phyloP scores from a whole-genome alignment of 2,113 vertebrate species.

The Cairina moschata region DNA sequence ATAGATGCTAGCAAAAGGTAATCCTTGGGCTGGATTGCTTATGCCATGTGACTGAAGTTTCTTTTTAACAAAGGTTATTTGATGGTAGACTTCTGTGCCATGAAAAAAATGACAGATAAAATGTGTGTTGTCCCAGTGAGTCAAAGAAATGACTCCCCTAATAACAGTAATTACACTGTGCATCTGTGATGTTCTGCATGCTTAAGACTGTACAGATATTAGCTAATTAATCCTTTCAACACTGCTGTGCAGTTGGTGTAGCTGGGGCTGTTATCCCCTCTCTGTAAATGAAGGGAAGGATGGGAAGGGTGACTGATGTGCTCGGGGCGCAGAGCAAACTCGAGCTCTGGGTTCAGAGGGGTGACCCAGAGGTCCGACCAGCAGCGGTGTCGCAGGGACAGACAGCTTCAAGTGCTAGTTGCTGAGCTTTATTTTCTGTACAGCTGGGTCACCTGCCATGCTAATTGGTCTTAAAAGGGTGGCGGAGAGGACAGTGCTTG shows the following conservation, averaged over 20 bases:
- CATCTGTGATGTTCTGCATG: constrained; percentile 40
- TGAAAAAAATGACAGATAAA: constrained; percentile 10
- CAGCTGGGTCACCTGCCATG: neutral
- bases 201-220: constrained; percentile 29
- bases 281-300: neutral
- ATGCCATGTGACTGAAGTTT: neutral
- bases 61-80: neutral
- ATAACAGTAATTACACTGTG: constrained; percentile 40
- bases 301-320: neutral
- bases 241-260: constrained; percentile 28
- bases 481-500: neutral
- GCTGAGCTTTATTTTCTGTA: neutral
- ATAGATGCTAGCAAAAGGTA: neutral
- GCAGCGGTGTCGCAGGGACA: neutral
- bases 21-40: neutral
- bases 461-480: neutral
- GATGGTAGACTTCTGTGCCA: neutral
- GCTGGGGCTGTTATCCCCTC: neutral
- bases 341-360: neutral
- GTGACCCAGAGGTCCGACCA: neutral
- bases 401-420: neutral
- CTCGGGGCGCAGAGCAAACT: neutral
- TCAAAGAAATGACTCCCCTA: constrained; percentile 49
- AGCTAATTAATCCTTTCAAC: constrained; percentile 52
- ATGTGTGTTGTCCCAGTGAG: constrained; percentile 25